phyloP scores from a whole-genome alignment of 2,797 vertebrate species.

The Hydrolagus colliei region DNA sequence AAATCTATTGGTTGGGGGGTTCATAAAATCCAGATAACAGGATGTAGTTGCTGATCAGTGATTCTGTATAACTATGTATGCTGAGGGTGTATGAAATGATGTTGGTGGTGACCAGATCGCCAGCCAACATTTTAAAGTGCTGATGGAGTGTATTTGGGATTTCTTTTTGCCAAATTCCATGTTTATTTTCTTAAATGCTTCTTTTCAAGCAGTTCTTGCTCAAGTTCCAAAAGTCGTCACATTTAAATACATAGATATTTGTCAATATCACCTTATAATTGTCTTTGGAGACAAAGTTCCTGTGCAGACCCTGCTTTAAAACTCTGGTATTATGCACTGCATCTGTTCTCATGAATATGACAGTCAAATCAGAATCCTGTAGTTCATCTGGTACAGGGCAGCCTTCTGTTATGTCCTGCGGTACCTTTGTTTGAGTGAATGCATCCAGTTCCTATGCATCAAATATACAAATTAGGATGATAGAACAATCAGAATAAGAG shows the following conservation, averaged over 20 bases:
- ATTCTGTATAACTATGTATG: no score
- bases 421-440: background rate
- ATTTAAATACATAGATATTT: background rate
- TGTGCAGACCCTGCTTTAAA: constrained; percentile 36
- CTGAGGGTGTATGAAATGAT: no score
- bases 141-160: no score
- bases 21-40: no score
- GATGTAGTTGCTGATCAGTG: no score
- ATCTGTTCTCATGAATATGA: constrained; percentile 40
- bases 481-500: background rate
- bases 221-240: background rate
- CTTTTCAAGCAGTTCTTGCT: background rate
- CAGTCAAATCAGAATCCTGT: constrained; percentile 41
- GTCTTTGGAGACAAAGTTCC: constrained; percentile 39
- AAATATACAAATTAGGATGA: constrained; percentile 19
- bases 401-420: background rate
- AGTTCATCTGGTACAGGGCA: constrained; percentile 41
- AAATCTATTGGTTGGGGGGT: no score
- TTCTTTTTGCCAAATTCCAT: no score
- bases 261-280: constrained; percentile 35
- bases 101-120: no score
- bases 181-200: background rate
- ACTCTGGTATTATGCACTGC: constrained; percentile 45
- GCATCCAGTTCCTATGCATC: background rate
- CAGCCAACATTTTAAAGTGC: no score